A percentile compares a stretch with the other conserved stretches of the same genome.
Conservation (phyloP, 2,797 vertebrate species). For the Alectoris magna region DNA sequence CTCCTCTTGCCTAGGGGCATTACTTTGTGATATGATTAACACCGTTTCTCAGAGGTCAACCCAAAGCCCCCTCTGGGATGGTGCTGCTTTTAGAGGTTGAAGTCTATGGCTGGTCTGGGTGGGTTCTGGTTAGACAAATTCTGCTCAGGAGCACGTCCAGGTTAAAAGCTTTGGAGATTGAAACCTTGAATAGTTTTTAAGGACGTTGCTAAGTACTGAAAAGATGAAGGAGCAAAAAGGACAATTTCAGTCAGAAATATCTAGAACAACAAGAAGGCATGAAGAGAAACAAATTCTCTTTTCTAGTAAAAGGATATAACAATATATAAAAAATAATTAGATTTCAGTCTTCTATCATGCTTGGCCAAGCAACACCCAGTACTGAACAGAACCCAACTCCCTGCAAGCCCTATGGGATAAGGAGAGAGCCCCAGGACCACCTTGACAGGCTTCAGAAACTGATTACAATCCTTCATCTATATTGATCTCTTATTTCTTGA, state of each 20-base stretch:
- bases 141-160: not conserved
- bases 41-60: not conserved
- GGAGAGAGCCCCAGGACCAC: not conserved
- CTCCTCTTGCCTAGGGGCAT: not conserved
- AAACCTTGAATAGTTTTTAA: not conserved
- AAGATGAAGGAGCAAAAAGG: not conserved
- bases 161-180: not conserved
- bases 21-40: not conserved
- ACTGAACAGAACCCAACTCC: not conserved
- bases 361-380: not conserved
- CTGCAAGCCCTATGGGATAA: not conserved
- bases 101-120: not conserved
- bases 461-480: not conserved
- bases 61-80: not conserved
- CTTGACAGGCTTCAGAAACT: not conserved
- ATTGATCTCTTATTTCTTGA: not conserved
- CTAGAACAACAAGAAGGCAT: not conserved
- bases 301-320: not conserved
- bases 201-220: not conserved
- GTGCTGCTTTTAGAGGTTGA: not conserved
- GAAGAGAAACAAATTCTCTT: not conserved
- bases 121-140: not conserved
- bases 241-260: not conserved
- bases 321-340: no score
- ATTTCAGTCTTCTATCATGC: not conserved